These are phyloP conservation scores for Stegodyphus dumicola DNA, from an alignment of 1,140 invertebrate genomes.

Conservation along the genomic window DNA sequence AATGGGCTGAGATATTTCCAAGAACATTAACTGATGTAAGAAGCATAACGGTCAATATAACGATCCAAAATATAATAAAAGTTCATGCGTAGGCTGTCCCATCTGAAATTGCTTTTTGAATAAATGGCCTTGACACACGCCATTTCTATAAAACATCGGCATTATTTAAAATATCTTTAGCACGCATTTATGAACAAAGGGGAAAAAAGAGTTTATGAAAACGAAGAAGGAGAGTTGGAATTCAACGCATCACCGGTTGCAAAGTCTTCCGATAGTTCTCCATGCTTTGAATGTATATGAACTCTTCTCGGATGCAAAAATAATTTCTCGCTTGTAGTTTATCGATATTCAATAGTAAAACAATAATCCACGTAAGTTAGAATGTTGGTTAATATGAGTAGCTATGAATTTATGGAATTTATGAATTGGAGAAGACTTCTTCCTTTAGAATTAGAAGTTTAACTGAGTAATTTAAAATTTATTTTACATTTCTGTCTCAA, in stretches of 20 bases:
- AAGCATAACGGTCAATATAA: too few species aligned
- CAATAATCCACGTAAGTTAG: too few species aligned
- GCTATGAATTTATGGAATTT: too few species aligned
- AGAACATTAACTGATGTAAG: too few species aligned
- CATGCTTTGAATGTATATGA: slow-evolving; percentile 32
- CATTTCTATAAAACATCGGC: slow-evolving; percentile 6
- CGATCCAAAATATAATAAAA: too few species aligned
- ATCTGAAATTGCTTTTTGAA: slow-evolving; percentile 31
- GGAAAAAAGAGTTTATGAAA: background rate
- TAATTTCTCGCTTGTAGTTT: slow-evolving; percentile 6
- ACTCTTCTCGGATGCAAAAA: background rate
- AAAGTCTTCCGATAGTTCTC: slow-evolving; percentile 37
- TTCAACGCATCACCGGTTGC: background rate
- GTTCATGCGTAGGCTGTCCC: background rate
- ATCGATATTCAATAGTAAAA: slow-evolving; percentile 32
- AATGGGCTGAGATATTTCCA: too few species aligned
- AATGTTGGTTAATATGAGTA: too few species aligned
- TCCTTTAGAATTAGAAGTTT: too few species aligned
- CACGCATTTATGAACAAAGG: background rate
- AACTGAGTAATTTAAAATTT: too few species aligned
- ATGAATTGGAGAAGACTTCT: too few species aligned
- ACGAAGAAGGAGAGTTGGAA: background rate
- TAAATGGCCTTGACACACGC: slow-evolving; percentile 34
- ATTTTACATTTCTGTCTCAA: too few species aligned
- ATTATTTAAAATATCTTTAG: slow-evolving; percentile 41